Conservation (phyloP, 2,888 invertebrate genomes). For the Agriopis aurantiaria region DNA sequence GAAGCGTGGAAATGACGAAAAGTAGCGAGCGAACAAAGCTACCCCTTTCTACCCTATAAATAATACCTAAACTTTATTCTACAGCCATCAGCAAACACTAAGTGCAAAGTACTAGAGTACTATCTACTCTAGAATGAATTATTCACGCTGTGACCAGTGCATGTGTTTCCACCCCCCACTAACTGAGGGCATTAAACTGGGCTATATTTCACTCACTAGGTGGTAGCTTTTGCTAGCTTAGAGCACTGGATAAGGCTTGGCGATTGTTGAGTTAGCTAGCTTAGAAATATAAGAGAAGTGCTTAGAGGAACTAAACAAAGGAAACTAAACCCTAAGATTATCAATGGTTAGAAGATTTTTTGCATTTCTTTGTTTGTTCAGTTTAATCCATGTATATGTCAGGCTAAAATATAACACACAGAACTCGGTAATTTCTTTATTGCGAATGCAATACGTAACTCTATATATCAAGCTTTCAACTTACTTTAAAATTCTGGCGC, state of each 20-base stretch:
- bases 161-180: conserved; percentile 33
- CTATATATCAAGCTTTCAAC: conserved; percentile 1
- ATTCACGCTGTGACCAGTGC: conserved; percentile 41
- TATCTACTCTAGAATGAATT: conserved; percentile 30
- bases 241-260: conserved; percentile 13
- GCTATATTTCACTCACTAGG: conserved; percentile 31
- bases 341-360: too few species aligned
- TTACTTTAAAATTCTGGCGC: conserved; percentile 27
- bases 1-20: too few species aligned
- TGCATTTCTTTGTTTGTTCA: too few species aligned
- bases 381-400: too few species aligned
- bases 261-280: neutral
- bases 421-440: too few species aligned
- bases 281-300: neutral
- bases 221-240: conserved; percentile 24
- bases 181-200: conserved; percentile 31
- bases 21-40: too few species aligned
- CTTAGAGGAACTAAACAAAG: neutral
- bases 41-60: too few species aligned
- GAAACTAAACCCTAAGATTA: too few species aligned
- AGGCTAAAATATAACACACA: too few species aligned
- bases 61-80: neutral
- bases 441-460: too few species aligned
- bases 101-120: conserved; percentile 27
- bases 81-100: conserved; percentile 15